A percentile compares a stretch with the other conserved stretches of the same genome.
These are phyloP conservation scores for Parnassius orleans DNA, from an alignment of 2,888 invertebrate genomes.

Conservation along the genomic window DNA sequence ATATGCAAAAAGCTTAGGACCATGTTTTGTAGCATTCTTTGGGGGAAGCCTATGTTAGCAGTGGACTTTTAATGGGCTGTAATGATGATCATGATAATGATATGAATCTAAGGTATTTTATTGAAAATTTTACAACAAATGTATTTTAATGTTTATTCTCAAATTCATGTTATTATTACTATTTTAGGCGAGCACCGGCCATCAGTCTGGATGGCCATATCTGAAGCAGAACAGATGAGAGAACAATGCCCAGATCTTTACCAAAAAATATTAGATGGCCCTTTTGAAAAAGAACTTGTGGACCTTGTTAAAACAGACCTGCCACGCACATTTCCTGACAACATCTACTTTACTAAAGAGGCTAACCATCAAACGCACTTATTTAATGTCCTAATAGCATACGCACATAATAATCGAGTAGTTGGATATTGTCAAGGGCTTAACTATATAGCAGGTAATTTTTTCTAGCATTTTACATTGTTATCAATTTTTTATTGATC, in stretches of 20 bases:
- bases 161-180: not conserved
- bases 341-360: constrained; percentile 92
- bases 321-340: constrained; percentile 96
- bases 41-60: too few relatives aligned
- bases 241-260: constrained; percentile 84
- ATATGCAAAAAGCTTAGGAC: too few relatives aligned
- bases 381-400: constrained; percentile 92
- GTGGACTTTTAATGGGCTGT: too few relatives aligned
- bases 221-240: constrained; percentile 87
- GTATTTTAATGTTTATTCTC: too few relatives aligned
- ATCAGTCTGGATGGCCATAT: constrained; percentile 92
- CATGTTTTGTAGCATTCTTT: too few relatives aligned
- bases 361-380: constrained; percentile 88
- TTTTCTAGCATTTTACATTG: too few relatives aligned
- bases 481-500: too few relatives aligned
- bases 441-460: constrained; percentile 91
- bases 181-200: constrained; percentile 79
- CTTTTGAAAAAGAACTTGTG: constrained; percentile 86
- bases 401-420: constrained; percentile 92
- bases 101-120: too few relatives aligned
- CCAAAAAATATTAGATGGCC: constrained; percentile 84
- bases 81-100: too few relatives aligned
- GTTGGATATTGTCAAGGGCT: constrained; percentile 98
- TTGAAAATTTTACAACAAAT: too few relatives aligned
- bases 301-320: constrained; percentile 94